Evolutionary conservation across 1,140 invertebrate species (phyloP), one percentile per base, ranked within the genome.

Genomic region (Drosophila gunungcola): DNA sequence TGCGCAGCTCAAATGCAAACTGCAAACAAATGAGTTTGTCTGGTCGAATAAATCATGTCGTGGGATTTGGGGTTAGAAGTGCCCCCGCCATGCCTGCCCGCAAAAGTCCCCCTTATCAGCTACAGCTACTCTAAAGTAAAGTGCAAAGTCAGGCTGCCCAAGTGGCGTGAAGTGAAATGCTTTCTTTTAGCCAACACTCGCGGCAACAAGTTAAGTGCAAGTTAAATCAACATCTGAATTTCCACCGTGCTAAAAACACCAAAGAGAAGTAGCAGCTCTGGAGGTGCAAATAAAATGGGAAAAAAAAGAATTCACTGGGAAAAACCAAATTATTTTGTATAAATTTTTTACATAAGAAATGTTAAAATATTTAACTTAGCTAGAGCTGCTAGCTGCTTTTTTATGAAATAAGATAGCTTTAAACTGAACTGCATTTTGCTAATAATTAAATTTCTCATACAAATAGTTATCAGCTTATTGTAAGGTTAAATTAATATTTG

Each of bases 41-140:
- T 83, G 78, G 80, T 43, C 57, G 58, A 64, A 84, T 82, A 82
- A 82, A 82, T 83, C 80, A 82, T 74, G 72, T 73, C 70, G 70
- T 41, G 67, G 67, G 51, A 41, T 55, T 75, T 64, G 69, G 67
- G 67, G 67, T 43, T 55, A 21, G 73, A 53, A 55, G 60, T 49
- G 29, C 56, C 46, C 38, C 63, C 7, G 29, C 29, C 29, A 32
- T n/a, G 29, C 4, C 5, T 5, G 25, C 27, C 6, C 13, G 12
- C 3, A n/a, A 39, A 32, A 49, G 27, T 57, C 7, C 54, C 54
- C 60, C 39, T 65, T 65, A 65, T 64, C 51, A 48, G 53, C 54
- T 56, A 56, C 51, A 48, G 53, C 54, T 56, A 56, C 73, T 42
- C 38, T 25, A 68, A 53, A 61, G 34, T 54, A 76, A 67, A 72